Base-by-base conservation (phyloP, 2,888 invertebrate genomes). In the Melinaea menophilus region DNA sequence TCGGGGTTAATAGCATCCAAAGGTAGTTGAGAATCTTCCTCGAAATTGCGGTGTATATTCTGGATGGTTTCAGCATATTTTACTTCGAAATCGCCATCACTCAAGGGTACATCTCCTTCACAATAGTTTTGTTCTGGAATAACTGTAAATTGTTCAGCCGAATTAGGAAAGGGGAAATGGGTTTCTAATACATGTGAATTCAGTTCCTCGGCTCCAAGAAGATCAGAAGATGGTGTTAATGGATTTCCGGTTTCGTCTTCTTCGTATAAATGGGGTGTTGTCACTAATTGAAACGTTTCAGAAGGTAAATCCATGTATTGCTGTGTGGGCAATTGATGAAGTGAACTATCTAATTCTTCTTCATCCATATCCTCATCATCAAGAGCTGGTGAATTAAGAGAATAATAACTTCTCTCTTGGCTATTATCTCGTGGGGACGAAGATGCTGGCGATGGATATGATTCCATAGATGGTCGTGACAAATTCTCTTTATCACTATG, bases 231-330 rank as follows among this genome's bases (percentile, higher is more conserved):
- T 2, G 91, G 91, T 5, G 91, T 91, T 69, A 93, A 75, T 55
- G 93, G 92, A 69, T 91, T 91, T 31, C 90, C 89, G 48, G 74
- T 72, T 58, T 94, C 94, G 66, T 93, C 93, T 78, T 94, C 93
- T 66, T 93, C 93, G 64, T 93, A 93, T 60, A 92, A 79, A 71
- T 88, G 86, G 58, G 91, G 90, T 9, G 92, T 90, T 7, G 93
- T 90, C 12, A 94, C 91, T 69, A 94, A 77, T 72, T 94, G 94
- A 75, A 94, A 94, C 3, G 92, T 88, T 77, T 93, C 93, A 5
- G 92, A 88, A 5, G 92, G 89, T 59, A 94, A 84, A 70, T 93
- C 90, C 45, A 93, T 84, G 73, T 93, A 94, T 63, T 93, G 93
- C 61, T 92, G 85, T 47, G 85, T 90, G 1, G 92, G 89, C 59